Conservation (phyloP, 2,113 vertebrate genomes). For the Zosterops lateralis region DNA sequence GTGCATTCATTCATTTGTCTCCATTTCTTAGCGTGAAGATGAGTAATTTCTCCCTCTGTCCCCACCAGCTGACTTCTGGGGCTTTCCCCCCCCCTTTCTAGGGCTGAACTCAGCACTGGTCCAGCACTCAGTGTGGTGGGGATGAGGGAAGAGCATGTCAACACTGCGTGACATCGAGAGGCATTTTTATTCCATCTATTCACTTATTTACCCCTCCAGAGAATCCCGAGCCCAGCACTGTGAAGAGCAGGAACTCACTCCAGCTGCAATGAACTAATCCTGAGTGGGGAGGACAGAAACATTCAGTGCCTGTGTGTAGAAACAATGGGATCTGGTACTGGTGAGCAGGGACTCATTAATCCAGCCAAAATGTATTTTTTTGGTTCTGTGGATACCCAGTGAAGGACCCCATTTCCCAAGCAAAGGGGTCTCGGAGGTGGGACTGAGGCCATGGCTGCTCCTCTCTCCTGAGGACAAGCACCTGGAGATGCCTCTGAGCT, state of each 20-base stretch:
- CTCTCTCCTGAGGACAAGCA: neutral
- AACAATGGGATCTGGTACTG: neutral
- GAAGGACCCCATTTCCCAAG: neutral
- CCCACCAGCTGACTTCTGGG: neutral
- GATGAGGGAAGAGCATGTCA: neutral
- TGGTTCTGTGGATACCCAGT: neutral
- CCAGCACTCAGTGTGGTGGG: accelerated
- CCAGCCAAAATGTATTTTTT: neutral
- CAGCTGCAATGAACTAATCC: neutral
- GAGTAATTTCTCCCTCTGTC: conserved; percentile 22
- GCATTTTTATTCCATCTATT: neutral
- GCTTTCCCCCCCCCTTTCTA: neutral
- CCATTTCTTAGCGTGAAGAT: neutral
- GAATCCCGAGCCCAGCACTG: neutral
- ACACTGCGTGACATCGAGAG: neutral
- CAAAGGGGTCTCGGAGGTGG: neutral
- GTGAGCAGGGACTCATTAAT: neutral
- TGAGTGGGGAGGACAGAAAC: neutral
- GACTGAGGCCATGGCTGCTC: neutral
- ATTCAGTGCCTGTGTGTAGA: neutral
- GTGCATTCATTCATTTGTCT: neutral
- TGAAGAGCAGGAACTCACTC: neutral
- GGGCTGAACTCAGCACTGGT: neutral
- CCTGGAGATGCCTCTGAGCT: neutral
- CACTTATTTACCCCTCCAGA: neutral